Evolutionary conservation across 2,797 vertebrate genomes (phyloP), one percentile per base, ranked within the genome.

Genomic region (Premnoplex brunnescens): DNA sequence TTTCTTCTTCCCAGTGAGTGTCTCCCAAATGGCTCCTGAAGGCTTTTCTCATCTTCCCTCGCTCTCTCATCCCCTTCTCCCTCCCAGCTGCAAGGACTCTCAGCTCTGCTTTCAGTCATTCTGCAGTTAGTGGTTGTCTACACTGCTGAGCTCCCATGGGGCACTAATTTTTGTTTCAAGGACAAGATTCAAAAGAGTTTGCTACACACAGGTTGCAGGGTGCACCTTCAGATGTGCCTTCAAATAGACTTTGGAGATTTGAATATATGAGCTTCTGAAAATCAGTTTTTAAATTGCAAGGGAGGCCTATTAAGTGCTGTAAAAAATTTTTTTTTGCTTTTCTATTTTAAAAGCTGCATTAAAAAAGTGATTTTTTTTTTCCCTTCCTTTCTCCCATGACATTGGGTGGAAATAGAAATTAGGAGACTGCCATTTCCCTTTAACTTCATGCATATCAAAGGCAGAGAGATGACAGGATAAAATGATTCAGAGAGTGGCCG

Each of bases 1-100:
- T 98, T 98, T 98, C 97, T 98, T 98, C 97, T 97, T 97, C 91
- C 97, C 98, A 97, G 67, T 97, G 93, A 90, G 96, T 85, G 86
- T 97, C 97, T 98, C 97, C 97, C 98, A 97, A 96, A 97, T 97
- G 97, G 97, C 97, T 98, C 97, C 97, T 96, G 97, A 97, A 97
- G 98, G 97, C 97, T 97, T 97, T 97, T 98, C 98, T 99, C 98
- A 99, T 99, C 98, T 98, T 98, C 93, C 91, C 98, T 98, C 98
- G 69, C 95, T 98, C 97, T 97, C 97, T 98, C 97, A 98, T 98
- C 98, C 97, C 89, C 96, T 97, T 98, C 96, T 98, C 98, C 97
- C 97, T 97, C 96, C 97, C 97, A 96, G 97, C 97, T 97, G 97
- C 92, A 96, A 98, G 97, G 98, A 98, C 98, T 97, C 97, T 98